Evolutionary conservation across 2,797 vertebrate species (phyloP).

Genomic region (Podarcis lilfordi): DNA sequence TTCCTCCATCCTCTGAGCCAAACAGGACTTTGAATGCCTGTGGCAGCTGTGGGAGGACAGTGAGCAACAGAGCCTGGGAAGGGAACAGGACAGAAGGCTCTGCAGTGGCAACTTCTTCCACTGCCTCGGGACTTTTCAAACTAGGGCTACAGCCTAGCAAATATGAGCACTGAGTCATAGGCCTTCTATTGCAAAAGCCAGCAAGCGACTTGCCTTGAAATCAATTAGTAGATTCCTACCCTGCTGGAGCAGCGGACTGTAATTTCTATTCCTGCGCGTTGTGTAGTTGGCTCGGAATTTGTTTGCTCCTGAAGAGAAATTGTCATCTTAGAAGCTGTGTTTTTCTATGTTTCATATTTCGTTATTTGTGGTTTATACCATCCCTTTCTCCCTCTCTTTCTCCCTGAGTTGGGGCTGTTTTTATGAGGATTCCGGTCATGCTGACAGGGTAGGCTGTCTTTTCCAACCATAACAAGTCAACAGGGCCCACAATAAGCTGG

Average conservation of each 20-base stretch:
- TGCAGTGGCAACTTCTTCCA: neutral
- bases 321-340: constrained; percentile 17
- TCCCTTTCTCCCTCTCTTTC: neutral
- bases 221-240: neutral
- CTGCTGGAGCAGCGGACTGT: neutral
- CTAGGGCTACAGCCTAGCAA: neutral
- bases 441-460: constrained; percentile 52
- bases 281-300: constrained; percentile 8
- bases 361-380: constrained; percentile 21
- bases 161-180: neutral
- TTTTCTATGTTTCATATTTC: constrained; percentile 20
- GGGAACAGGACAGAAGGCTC: neutral
- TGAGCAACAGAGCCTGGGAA: neutral
- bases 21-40: neutral
- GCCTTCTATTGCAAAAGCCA: neutral
- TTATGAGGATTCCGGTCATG: constrained; percentile 52
- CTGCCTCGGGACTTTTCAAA: neutral
- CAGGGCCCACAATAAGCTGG: constrained; percentile 32
- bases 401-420: constrained; percentile 56
- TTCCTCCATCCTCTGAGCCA: neutral
- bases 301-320: constrained; percentile 14
- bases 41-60: neutral
- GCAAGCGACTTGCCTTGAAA: constrained; percentile 1
- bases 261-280: constrained; percentile 1
- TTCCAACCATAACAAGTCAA: constrained; percentile 70